Evolutionary conservation across 2,888 invertebrate genomes (phyloP), one percentile per base, ranked within the genome.

Genomic region (Carpatolechia fugitivella): DNA sequence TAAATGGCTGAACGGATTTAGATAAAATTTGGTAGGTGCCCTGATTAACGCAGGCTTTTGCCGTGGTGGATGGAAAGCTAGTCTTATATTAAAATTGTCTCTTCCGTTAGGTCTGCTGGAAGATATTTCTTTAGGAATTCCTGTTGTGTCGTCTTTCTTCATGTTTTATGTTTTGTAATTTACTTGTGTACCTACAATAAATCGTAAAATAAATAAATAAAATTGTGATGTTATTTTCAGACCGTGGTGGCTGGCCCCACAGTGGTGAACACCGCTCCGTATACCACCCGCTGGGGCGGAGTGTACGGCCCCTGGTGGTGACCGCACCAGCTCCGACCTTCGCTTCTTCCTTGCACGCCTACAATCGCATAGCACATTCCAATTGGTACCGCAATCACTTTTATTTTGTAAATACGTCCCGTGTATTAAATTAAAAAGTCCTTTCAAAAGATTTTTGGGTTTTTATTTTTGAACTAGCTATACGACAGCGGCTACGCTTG

Each of bases 221-320:
- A 14, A 36, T 1, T 36, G 13, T 1, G 7, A 1, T 16, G 1
- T 40, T 40, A 6, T 40, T 40, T 18, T 69, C 66, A 89, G 89
- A 85, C 87, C 60, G 54, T 88, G 58, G 84, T 89, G 1, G 81
- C 86, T n/a, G 87, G 87, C 7, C 88, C 89, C 1, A 81, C 86
- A 1, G 86, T 88, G 1, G 74, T 82, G 51, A 85, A 88, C 62
- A 78, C 74, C 6, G 71, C 76, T 38, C 64, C 63, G 62, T 58
- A 79, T n/a, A n/a, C n/a, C 59, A 63, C 66, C 14, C 24, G 24
- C 24, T 50, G 13, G 30, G 31, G 36, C 20, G 55, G 55, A 11
- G 46, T 24, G 2, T 44, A 24, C 48, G 13, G 29, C 10, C 33
- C 33, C 44, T 30, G 20, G 50, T 8, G 20, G 47, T 20, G 29